Evolutionary conservation across 2,888 invertebrate species (phyloP), one percentile per base, ranked within the genome.

Genomic region (Lamellibrachia columna): DNA sequence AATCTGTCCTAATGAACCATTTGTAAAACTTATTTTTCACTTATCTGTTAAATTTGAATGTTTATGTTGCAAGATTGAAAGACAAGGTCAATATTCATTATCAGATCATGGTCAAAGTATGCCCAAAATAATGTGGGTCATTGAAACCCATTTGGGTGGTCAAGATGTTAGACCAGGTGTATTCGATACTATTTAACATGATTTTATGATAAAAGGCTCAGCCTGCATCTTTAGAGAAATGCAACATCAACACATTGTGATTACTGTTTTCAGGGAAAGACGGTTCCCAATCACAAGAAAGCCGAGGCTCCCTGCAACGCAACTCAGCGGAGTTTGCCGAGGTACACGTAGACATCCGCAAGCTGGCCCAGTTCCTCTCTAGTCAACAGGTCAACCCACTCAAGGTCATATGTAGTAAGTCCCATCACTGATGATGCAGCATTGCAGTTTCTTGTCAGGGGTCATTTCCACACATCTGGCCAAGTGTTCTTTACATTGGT

Each of bases 341-440:
- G 92, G 96, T 95, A 6, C 95, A 95, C 22, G 97, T 98, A 3
- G 98, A 98, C 95, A 98, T 98, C 0, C 98, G 98, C 95, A 98
- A 98, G 95, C 97, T 98, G 90, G 97, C 98, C 0, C 98, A 98
- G 96, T 98, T 98, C 95, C 97, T 98, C 7, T 97, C 97, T 90
- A 98, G 98, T 28, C 98, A 98, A 93, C 98, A 98, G 94, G 97
- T 98, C 92, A 98, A 98, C 93, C 98, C 98, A 91, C 97, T 97
- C 92, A 97, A 97, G 94, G 97, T 98, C 0, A 97, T 98, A 53
- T 98, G 98, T 95, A 97, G 97, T 97, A 95, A 96, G 97, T 96
- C 90, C 75, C 22, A 22, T 22, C 75, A 75, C 75, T 40, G 40
- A 40, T 40, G n/a, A 11, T 15, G n/a, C 15, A 75, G 22, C 22